Conservation (phyloP, 2,888 invertebrate species). For the Temnothorax unifasciatus region DNA sequence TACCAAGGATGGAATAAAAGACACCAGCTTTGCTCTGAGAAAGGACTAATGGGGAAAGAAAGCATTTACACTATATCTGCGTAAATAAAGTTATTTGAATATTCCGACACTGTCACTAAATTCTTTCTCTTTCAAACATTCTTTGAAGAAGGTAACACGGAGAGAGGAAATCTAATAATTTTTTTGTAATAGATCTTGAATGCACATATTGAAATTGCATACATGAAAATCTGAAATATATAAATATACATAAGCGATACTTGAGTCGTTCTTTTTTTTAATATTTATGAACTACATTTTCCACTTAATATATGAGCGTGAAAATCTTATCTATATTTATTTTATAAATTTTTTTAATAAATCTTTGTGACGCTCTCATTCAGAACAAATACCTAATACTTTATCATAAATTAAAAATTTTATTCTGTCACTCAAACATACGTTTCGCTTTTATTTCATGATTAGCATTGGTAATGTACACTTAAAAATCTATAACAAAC, state of each 20-base stretch:
- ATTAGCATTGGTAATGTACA: constrained; percentile 56
- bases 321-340: constrained; percentile 10
- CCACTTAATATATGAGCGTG: constrained; percentile 58
- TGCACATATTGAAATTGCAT: not conserved
- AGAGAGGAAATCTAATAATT: not conserved
- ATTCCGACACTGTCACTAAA: not conserved
- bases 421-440: constrained; percentile 59
- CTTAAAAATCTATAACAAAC: constrained; percentile 62
- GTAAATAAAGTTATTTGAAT: constrained; percentile 67
- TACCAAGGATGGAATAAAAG: constrained; percentile 94
- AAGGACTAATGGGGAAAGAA: constrained; percentile 91
- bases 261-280: not conserved
- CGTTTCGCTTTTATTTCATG: constrained; percentile 52
- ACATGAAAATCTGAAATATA: not conserved
- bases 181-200: not conserved
- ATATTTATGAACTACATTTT: constrained; percentile 45
- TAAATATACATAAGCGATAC: not conserved
- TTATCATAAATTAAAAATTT: constrained; percentile 63
- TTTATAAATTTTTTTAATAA: constrained; percentile 15
- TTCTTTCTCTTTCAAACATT: not conserved
- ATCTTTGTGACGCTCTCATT: constrained; percentile 12
- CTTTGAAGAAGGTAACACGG: not conserved
- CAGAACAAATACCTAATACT: constrained; percentile 30
- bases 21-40: constrained; percentile 92
- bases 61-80: constrained; percentile 58